Conservation (phyloP, 2,888 invertebrate species). For the Metalampra italica region DNA sequence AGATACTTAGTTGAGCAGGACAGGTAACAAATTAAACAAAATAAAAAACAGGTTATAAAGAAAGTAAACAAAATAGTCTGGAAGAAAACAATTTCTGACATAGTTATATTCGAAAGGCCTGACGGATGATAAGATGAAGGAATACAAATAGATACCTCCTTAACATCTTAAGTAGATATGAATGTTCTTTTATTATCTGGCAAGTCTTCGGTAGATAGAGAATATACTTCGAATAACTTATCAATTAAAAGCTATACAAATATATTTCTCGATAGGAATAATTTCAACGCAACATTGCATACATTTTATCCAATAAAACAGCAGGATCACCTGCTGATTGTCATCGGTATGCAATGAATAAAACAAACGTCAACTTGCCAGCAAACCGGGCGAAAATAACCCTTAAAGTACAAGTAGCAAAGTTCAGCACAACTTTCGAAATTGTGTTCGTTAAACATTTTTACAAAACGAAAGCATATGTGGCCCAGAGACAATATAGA, state of each 20-base stretch:
- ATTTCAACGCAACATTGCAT: conserved; percentile 24
- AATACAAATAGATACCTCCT: too few relatives aligned
- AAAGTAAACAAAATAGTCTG: too few relatives aligned
- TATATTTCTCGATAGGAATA: conserved; percentile 26
- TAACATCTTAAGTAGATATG: too few relatives aligned
- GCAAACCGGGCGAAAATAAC: conserved; percentile 17
- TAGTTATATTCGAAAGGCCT: too few relatives aligned
- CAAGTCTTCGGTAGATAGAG: too few relatives aligned
- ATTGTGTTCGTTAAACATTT: conserved; percentile 8
- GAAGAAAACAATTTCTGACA: too few relatives aligned
- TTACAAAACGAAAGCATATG: conserved; percentile 38
- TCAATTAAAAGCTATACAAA: conserved; percentile 33
- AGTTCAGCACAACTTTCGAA: conserved; percentile 9
- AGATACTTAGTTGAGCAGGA: too few relatives aligned
- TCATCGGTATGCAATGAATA: conserved; percentile 40
- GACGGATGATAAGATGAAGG: too few relatives aligned
- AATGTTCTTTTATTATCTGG: too few relatives aligned
- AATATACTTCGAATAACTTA: conserved; percentile 15
- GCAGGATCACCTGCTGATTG: conserved; percentile 46
- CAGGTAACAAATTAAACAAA: too few relatives aligned
- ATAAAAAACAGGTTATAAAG: too few relatives aligned
- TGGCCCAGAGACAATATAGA: conserved; percentile 65
- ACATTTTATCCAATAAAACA: conserved; percentile 47
- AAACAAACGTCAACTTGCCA: conserved; percentile 29
- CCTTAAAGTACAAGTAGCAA: conserved; percentile 15